Evolutionary conservation across 2,797 vertebrate species (phyloP).

Genomic region (Apogon hyalosoma): DNA sequence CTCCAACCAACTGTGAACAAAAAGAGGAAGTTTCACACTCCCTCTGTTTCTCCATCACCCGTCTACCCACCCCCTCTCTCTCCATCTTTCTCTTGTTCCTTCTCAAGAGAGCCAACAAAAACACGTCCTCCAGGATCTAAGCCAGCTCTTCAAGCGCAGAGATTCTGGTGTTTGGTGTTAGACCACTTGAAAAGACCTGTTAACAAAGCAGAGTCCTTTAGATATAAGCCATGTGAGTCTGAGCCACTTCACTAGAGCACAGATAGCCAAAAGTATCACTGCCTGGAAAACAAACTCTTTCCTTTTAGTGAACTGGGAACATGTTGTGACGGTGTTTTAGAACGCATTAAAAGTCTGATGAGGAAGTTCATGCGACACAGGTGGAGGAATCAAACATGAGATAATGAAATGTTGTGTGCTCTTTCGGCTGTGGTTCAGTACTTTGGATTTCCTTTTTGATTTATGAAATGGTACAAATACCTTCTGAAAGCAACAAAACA

Average conservation of each 20-base stretch:
- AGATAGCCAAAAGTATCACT: slow-evolving; percentile 41
- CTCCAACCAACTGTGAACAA: not conserved
- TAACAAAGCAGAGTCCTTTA: slow-evolving; percentile 76
- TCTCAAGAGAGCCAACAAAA: slow-evolving; percentile 43
- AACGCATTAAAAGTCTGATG: too few relatives aligned
- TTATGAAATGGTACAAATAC: too few relatives aligned
- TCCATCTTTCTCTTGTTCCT: slow-evolving; percentile 13
- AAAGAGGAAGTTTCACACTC: slow-evolving; percentile 32
- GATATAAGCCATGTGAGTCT: slow-evolving; percentile 65
- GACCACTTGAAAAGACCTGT: slow-evolving; percentile 77
- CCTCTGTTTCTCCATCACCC: too few relatives aligned
- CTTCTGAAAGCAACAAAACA: too few relatives aligned
- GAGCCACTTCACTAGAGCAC: slow-evolving; percentile 57
- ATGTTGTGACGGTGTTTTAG: not conserved
- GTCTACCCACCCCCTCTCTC: slow-evolving; percentile 19
- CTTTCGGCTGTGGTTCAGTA: too few relatives aligned
- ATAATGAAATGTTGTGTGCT: too few relatives aligned
- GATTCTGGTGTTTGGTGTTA: slow-evolving; percentile 39
- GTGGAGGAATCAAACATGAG: too few relatives aligned
- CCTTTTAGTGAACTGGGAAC: not conserved
- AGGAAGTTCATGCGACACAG: too few relatives aligned
- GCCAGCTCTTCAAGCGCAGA: slow-evolving; percentile 43
- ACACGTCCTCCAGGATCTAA: slow-evolving; percentile 50
- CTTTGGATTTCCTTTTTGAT: too few relatives aligned
- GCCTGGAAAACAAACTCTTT: slow-evolving; percentile 13